These are phyloP conservation scores for Drosophila borborema DNA, from an alignment of 2,888 invertebrate genomes.

Conservation along the genomic window DNA sequence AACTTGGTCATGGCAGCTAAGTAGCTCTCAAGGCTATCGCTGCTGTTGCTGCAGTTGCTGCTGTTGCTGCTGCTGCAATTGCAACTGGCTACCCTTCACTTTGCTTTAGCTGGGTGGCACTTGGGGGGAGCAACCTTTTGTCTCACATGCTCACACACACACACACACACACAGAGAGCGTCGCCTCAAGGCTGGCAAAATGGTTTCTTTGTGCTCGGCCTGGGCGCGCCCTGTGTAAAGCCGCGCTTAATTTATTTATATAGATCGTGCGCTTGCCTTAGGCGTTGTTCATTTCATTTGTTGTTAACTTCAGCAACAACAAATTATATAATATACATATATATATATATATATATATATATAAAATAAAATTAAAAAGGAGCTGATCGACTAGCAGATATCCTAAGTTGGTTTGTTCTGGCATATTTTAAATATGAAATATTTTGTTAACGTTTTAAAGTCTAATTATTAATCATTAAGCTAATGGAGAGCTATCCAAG, in stretches of 20 bases:
- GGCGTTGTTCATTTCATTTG: conserved; percentile 77
- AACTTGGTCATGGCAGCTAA: conserved; percentile 58
- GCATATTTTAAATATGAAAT: background rate
- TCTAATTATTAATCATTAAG: no score
- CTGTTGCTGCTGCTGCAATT: conserved; percentile 67
- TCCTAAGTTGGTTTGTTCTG: background rate
- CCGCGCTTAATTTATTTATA: conserved; percentile 72
- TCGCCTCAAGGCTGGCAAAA: conserved; percentile 67
- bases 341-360: no score
- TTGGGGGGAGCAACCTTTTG: conserved; percentile 51
- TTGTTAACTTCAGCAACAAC: conserved; percentile 48
- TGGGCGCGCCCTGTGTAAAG: conserved; percentile 70
- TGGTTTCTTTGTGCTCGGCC: conserved; percentile 68
- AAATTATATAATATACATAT: conserved; percentile 13
- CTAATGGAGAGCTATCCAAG: no score
- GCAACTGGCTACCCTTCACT: conserved; percentile 72
- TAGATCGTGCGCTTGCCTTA: conserved; percentile 77
- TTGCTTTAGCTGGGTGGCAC: conserved; percentile 40
- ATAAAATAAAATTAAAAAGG: background rate
- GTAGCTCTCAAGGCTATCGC: conserved; percentile 59
- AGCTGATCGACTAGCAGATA: background rate
- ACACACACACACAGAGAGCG: background rate
- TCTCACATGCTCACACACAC: conserved; percentile 24
- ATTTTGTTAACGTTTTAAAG: no score
- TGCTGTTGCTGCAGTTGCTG: conserved; percentile 56